Base-by-base conservation (phyloP, 2,113 vertebrate species). In the Panurus biarmicus region DNA sequence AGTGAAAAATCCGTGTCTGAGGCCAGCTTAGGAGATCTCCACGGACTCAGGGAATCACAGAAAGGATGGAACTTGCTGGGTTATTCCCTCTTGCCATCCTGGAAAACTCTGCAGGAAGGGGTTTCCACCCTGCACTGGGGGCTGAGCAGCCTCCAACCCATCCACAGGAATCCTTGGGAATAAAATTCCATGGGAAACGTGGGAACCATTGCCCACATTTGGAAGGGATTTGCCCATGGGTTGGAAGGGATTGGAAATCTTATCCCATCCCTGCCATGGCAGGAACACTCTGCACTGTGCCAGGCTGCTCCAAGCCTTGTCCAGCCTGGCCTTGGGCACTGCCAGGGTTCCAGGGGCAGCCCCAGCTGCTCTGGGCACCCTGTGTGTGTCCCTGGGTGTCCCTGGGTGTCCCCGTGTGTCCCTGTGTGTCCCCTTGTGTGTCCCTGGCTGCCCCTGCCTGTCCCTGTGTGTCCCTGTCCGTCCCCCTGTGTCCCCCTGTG, bases 121-220 rank as follows among this genome's bases (percentile, higher is more conserved):
- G 24, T 42, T 71, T 35, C n/a, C 81, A 66, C 40, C 33, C 51
- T 66, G 33, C 33, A 7, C 1, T 4, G 8, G 38, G 18, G 15
- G 24, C 26, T 76, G 69, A 85, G n/a, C 9, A 33, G 12, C 28
- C 35, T 60, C 58, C 64, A 73, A 13, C 21, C 18, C 42, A 22
- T 5, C 19, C 72, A 24, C 4, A 10, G 33, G 45, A 6, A 15
- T n/a, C 7, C 56, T 42, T 28, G 57, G 40, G 81, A 64, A 23
- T 28, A 36, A 21, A 1, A 9, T 3, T 58, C 45, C 3, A 0
- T 7, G 45, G 19, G 36, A 50, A 65, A 74, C 5, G 1, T 21
- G 72, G 21, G 47, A 75, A 5, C 31, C 38, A 5, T 8, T 44
- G 23, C 25, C 19, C 20, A 35, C 33, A 19, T 5, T 20, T 9